Evolutionary conservation across 2,797 vertebrate genomes (phyloP), one percentile per base, ranked within the genome.

Genomic region (Schizopygopsis pylzovi): DNA sequence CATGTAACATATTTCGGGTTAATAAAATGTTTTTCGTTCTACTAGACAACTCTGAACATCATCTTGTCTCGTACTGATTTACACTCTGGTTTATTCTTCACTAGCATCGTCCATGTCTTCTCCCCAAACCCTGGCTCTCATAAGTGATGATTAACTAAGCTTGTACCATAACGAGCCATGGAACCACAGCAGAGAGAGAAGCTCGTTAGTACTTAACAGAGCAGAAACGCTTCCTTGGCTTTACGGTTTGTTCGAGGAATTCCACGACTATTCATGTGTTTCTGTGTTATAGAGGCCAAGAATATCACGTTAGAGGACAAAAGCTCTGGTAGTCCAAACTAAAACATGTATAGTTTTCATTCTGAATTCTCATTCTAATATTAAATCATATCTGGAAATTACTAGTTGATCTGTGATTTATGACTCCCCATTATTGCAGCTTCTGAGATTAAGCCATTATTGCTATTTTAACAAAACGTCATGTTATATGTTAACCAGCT

Each of bases 121-220:
- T 90, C 61, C 83, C 88, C 83, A 89, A 90, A 92, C 79, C 81
- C 89, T 93, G 91, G 91, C 91, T 91, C 92, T 94, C 87, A 92
- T 94, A 93, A 94, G 94, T 95, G 94, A 93, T 96, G 95, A 92
- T 95, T 96, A 97, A 96, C 96, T 93, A 95, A 94, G 95, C 93
- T 91, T 94, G 88, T 87, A 85, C 81, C 89, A 93, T 94, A 95
- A 94, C 92, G 93, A 96, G 95, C 92, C 92, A 89, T 93, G 90
- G 94, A 94, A 93, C 90, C 92, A 93, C 93, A 83, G 86, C 87
- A 86, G 84, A 54, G 79, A 89, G 89, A 90, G 89, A 92, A 87
- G 73, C 90, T 92, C 89, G 92, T 95, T 94, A 95, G 95, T 94
- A 96, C 95, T 96, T 97, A 97, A 96, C 94, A 94, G 93, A 95